A percentile compares a stretch with the other conserved stretches of the same genome.
Evolutionary conservation across 2,113 vertebrate genomes (phyloP).

Genomic region (Bagarius yarrelli): DNA sequence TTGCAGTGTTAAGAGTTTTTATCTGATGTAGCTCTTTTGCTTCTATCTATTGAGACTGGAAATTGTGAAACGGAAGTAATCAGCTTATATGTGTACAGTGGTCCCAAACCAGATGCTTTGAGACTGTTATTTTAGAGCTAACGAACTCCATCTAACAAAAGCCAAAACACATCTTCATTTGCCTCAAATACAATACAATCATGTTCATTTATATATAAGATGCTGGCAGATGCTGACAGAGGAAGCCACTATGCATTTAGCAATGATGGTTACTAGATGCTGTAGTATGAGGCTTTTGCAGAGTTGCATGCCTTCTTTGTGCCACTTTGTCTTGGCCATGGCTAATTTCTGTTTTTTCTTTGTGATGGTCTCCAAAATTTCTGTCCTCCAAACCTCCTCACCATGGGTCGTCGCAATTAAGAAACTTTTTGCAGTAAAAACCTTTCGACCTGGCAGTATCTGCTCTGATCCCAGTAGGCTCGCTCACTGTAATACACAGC

Average conservation of each 20-base stretch:
- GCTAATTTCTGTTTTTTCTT: slow-evolving; percentile 19
- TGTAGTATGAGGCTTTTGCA: neutral
- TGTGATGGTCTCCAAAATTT: slow-evolving; percentile 29
- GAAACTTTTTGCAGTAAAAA: slow-evolving; percentile 29
- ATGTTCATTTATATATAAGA: neutral
- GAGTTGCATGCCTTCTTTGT: neutral
- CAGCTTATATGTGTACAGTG: slow-evolving; percentile 15
- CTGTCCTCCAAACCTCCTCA: slow-evolving; percentile 27
- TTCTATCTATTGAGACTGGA: slow-evolving; percentile 27
- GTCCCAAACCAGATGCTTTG: slow-evolving; percentile 36
- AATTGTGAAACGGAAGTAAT: slow-evolving; percentile 37
- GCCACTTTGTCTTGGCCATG: slow-evolving; percentile 15
- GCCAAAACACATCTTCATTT: slow-evolving; percentile 16
- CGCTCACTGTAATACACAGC: slow-evolving; percentile 17
- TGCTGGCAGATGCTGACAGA: neutral
- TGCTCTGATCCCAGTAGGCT: slow-evolving; percentile 36
- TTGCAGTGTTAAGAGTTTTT: slow-evolving; percentile 34
- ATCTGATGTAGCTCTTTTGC: slow-evolving; percentile 26
- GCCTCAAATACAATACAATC: neutral
- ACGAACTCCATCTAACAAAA: slow-evolving; percentile 4
- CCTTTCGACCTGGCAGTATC: slow-evolving; percentile 30
- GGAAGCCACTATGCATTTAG: neutral
- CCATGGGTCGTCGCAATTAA: slow-evolving; percentile 40
- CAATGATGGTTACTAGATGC: neutral
- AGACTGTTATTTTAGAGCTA: neutral